Evolutionary conservation across 2,797 vertebrate genomes (phyloP).

Genomic region (Iguana delicatissima): DNA sequence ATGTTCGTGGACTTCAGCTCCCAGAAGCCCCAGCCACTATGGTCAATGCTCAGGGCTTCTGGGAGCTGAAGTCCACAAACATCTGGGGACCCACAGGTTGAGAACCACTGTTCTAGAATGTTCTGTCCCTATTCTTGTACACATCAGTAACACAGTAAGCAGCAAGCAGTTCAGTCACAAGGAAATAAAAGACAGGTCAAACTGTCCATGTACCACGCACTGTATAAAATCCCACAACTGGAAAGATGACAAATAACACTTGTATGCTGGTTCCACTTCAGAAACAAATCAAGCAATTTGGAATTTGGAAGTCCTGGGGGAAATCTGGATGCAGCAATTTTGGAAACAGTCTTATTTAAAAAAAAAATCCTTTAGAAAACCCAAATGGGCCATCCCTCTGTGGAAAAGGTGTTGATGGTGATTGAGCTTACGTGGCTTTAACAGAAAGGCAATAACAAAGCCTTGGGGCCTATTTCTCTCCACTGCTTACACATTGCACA

Average conservation of each 20-base stretch:
- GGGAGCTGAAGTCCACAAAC: too few species aligned
- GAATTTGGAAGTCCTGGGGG: not conserved
- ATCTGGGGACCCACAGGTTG: too few species aligned
- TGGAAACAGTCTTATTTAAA: not conserved
- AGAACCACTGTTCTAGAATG: too few species aligned
- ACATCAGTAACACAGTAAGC: not conserved
- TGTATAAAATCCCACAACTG: not conserved
- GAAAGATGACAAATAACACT: not conserved
- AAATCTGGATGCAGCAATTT: not conserved
- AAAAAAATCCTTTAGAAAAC: not conserved
- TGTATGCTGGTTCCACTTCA: not conserved
- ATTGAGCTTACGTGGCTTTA: conserved; percentile 11
- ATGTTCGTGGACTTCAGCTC: too few species aligned
- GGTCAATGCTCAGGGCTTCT: too few species aligned
- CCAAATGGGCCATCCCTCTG: not conserved
- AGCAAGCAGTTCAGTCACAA: not conserved
- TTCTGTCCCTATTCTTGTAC: not conserved
- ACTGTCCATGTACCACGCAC: not conserved
- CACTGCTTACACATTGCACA: not conserved
- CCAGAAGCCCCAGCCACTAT: too few species aligned
- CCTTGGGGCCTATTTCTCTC: conserved; percentile 26
- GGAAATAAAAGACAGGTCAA: not conserved
- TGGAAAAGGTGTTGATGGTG: not conserved
- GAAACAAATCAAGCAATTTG: not conserved
- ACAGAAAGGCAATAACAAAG: conserved; percentile 18